Evolutionary conservation across 2,888 invertebrate genomes (phyloP).

Genomic region (Opisthograptis luteolata): DNA sequence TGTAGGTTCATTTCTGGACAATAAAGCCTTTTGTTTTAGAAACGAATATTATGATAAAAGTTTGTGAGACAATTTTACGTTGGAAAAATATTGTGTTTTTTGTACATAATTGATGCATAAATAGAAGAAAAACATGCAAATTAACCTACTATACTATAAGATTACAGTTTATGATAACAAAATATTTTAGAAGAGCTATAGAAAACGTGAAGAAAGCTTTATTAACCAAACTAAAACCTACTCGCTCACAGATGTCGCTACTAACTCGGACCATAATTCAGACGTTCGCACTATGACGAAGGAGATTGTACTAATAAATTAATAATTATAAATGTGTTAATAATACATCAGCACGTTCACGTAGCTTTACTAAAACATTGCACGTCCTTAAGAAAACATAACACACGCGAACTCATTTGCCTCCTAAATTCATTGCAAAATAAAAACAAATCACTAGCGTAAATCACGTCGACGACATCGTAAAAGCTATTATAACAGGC

Average conservation of each 20-base stretch:
- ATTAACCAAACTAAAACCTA: constrained; percentile 28
- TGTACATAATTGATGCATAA: too few species aligned
- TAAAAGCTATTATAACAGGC: constrained; percentile 58
- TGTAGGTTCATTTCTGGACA: not conserved
- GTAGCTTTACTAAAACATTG: too few species aligned
- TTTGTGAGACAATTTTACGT: not conserved
- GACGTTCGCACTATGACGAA: not conserved
- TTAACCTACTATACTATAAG: too few species aligned
- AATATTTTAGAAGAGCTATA: too few species aligned
- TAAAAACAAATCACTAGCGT: constrained; percentile 57
- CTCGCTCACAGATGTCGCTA: constrained; percentile 47
- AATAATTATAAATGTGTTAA: too few species aligned
- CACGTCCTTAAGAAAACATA: constrained; percentile 6
- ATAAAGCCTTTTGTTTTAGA: not conserved
- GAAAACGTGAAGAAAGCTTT: too few species aligned
- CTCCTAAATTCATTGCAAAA: constrained; percentile 37
- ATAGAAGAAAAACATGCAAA: too few species aligned
- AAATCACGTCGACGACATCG: constrained; percentile 62
- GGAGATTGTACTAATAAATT: too few species aligned
- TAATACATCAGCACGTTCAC: too few species aligned
- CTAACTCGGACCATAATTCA: not conserved
- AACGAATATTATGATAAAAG: not conserved
- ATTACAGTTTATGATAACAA: too few species aligned
- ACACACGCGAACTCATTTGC: constrained; percentile 23
- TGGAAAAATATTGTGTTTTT: too few species aligned